phyloP scores from a whole-genome alignment of 37 sponge, comb jelly and placozoan genomes.

The Beroe ovata region DNA sequence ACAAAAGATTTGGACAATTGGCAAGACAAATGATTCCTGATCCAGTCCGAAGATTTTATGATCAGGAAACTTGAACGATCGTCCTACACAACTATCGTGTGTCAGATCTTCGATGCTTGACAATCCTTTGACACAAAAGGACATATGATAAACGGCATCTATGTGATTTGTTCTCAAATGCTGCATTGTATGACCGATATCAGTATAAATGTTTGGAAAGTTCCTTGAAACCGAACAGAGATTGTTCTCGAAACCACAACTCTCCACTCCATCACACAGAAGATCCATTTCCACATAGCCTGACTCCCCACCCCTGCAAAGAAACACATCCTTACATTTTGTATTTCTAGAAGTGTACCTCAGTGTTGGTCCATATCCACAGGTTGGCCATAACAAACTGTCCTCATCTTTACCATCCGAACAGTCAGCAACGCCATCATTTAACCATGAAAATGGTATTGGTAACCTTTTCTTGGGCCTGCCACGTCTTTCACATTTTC shows the following conservation, averaged over 20 bases:
- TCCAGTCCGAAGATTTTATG: background rate
- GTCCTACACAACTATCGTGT: background rate
- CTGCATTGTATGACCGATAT: too few species aligned
- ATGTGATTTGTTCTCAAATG: background rate
- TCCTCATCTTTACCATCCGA: background rate
- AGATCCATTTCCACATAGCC: background rate
- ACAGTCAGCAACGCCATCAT: constrained; percentile 8
- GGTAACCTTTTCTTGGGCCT: background rate
- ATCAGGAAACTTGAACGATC: background rate
- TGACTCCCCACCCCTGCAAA: background rate
- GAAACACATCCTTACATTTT: background rate
- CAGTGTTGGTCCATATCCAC: background rate
- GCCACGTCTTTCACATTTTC: background rate
- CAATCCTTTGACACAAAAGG: background rate
- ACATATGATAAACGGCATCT: background rate
- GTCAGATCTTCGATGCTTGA: background rate
- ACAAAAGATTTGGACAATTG: background rate
- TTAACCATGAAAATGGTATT: background rate
- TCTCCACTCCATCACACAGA: constrained; percentile 8
- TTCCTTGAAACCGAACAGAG: background rate
- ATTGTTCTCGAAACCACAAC: background rate
- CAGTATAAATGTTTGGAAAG: background rate
- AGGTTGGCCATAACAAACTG: background rate
- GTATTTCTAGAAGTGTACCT: background rate
- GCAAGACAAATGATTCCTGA: background rate